Percentiles rank a stretch among this genome's conserved stretches.
These are phyloP conservation scores for Australoheros facetus DNA, from an alignment of 2,797 vertebrate species.

Conservation along the genomic window DNA sequence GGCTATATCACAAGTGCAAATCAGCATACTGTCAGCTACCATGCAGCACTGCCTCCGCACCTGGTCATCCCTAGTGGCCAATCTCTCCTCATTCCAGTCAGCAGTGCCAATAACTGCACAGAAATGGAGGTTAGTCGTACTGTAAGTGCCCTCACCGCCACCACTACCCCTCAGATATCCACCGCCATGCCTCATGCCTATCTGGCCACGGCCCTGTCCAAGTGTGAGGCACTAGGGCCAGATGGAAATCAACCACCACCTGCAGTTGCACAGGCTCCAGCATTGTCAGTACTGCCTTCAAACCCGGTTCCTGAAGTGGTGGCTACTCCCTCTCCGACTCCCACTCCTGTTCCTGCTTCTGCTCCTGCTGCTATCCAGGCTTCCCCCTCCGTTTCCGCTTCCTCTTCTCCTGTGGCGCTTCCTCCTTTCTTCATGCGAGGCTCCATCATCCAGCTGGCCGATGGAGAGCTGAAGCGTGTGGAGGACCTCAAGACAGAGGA, in stretches of 20 bases:
- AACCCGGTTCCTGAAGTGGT: constrained; percentile 51
- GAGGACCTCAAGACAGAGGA: constrained; percentile 98
- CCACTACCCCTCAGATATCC: constrained; percentile 81
- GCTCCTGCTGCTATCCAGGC: constrained; percentile 94
- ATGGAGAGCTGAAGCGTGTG: constrained; percentile 96
- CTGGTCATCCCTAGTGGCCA: constrained; percentile 94
- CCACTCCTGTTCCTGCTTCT: constrained; percentile 80
- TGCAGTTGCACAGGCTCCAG: constrained; percentile 58
- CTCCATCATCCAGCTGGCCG: constrained; percentile 98
- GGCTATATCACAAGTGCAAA: constrained; percentile 92
- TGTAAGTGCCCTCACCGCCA: constrained; percentile 81
- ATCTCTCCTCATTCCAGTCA: constrained; percentile 94
- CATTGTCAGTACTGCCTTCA: constrained; percentile 60
- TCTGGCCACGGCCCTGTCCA: constrained; percentile 91
- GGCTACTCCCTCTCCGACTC: constrained; percentile 70
- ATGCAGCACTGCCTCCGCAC: constrained; percentile 91
- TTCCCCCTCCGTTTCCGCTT: constrained; percentile 74
- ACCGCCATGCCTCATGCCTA: constrained; percentile 94
- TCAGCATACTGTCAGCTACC: constrained; percentile 92
- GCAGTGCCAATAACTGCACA: constrained; percentile 74
- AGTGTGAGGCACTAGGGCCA: constrained; percentile 87
- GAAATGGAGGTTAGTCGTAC: constrained; percentile 86
- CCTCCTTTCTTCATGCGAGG: constrained; percentile 98
- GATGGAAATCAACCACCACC: constrained; percentile 70
- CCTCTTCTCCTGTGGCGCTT: constrained; percentile 78